These are phyloP conservation scores for Petrocephalus microphthalmus DNA, from an alignment of 2,113 vertebrate species.

Conservation along the genomic window DNA sequence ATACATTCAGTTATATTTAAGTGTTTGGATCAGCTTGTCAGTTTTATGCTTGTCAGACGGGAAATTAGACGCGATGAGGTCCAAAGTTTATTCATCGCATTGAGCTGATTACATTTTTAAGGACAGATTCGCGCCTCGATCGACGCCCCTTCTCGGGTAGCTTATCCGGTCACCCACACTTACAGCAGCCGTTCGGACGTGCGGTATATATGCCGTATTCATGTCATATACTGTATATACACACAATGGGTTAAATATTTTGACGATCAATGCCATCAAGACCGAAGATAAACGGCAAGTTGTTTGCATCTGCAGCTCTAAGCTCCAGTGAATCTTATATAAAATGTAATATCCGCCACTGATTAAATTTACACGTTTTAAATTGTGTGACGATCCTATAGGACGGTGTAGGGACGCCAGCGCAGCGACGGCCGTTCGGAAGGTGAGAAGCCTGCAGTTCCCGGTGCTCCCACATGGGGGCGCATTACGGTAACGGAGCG, in stretches of 20 bases:
- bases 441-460: not conserved
- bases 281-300: not conserved
- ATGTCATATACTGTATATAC: not conserved
- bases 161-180: not conserved
- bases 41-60: not conserved
- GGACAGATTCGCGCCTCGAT: too few species aligned
- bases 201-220: not conserved
- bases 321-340: not conserved
- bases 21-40: not conserved
- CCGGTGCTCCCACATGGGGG: not conserved
- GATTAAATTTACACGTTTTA: not conserved
- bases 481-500: not conserved
- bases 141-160: not conserved
- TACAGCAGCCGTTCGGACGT: not conserved
- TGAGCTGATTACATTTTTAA: not conserved
- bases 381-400: too few species aligned
- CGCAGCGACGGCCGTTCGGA: not conserved
- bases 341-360: not conserved
- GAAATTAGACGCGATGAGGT: not conserved
- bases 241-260: not conserved
- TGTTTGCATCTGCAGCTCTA: not conserved
- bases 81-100: not conserved
- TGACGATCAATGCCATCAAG: not conserved
- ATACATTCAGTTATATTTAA: not conserved
- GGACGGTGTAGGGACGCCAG: too few species aligned